Evolutionary conservation across 2,888 invertebrate genomes (phyloP).

Genomic region (Diaperis boleti): DNA sequence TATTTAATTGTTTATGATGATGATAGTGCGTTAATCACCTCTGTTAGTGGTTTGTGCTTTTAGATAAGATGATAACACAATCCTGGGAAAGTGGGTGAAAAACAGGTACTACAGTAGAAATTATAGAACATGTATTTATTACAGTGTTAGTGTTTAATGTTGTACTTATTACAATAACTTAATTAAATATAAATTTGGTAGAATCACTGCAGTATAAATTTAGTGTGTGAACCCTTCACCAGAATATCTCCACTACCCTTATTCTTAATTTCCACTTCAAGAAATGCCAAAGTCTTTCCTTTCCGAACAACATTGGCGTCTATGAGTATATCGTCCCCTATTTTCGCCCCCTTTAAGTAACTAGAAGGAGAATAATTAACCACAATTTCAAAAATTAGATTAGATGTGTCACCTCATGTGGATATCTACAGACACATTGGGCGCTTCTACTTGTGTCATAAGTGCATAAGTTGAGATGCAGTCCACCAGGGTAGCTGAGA

Average conservation of each 20-base stretch:
- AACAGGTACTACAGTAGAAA: too few relatives aligned
- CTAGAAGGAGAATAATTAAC: constrained; percentile 67
- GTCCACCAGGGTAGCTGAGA: constrained; percentile 85
- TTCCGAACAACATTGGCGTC: constrained; percentile 82
- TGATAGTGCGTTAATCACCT: too few relatives aligned
- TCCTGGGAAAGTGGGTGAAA: too few relatives aligned
- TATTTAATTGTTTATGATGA: too few relatives aligned
- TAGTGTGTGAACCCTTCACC: constrained; percentile 88
- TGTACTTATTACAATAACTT: too few relatives aligned
- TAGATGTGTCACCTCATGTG: constrained; percentile 26
- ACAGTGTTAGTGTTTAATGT: too few relatives aligned
- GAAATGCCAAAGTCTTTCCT: constrained; percentile 85
- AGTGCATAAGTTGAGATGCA: constrained; percentile 84
- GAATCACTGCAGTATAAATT: constrained; percentile 67
- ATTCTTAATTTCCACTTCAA: constrained; percentile 82
- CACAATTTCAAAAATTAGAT: constrained; percentile 10
- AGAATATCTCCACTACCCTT: constrained; percentile 80
- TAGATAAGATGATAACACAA: too few relatives aligned
- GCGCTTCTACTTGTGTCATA: constrained; percentile 70
- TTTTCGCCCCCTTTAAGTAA: constrained; percentile 80
- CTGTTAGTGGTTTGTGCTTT: too few relatives aligned
- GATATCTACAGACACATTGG: constrained; percentile 75
- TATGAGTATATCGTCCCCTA: constrained; percentile 84
- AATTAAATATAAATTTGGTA: not conserved
- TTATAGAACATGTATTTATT: too few relatives aligned